Evolutionary conservation across 2,888 invertebrate genomes (phyloP).

Genomic region (Metallyticus violacea): DNA sequence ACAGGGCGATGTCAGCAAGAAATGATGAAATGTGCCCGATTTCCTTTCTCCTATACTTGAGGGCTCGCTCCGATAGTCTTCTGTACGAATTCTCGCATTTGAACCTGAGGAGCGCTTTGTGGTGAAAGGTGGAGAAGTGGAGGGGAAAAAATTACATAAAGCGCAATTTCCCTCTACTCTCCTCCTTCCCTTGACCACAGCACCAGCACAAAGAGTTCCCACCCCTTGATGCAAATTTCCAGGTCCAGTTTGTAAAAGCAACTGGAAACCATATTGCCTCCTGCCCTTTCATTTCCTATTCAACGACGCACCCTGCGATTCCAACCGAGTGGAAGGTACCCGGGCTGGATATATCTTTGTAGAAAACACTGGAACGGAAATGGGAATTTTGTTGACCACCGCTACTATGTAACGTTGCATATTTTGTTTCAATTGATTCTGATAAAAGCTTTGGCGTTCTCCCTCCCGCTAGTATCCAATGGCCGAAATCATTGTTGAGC

Average conservation of each 20-base stretch:
- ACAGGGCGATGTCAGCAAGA: background rate
- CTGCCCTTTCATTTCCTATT: too few species aligned
- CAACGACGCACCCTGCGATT: too few species aligned
- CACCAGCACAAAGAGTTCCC: background rate
- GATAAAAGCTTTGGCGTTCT: background rate
- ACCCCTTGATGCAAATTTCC: background rate
- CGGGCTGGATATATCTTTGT: too few species aligned
- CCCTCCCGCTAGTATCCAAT: background rate
- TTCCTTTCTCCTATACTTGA: background rate
- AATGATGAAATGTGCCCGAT: background rate
- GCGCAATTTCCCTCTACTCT: background rate
- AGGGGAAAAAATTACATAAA: background rate
- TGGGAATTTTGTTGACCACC: conserved; percentile 7
- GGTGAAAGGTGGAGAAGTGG: too few species aligned
- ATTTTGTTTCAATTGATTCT: conserved; percentile 10
- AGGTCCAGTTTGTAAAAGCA: background rate
- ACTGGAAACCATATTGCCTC: background rate
- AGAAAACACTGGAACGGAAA: background rate
- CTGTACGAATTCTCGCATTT: too few species aligned
- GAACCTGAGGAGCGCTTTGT: background rate
- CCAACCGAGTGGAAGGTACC: background rate
- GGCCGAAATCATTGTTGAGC: background rate
- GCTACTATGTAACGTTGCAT: background rate
- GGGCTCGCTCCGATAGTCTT: background rate
- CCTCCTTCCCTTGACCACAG: background rate